These are phyloP conservation scores for Idaea biselata DNA, from an alignment of 2,888 invertebrate species.

Conservation along the genomic window DNA sequence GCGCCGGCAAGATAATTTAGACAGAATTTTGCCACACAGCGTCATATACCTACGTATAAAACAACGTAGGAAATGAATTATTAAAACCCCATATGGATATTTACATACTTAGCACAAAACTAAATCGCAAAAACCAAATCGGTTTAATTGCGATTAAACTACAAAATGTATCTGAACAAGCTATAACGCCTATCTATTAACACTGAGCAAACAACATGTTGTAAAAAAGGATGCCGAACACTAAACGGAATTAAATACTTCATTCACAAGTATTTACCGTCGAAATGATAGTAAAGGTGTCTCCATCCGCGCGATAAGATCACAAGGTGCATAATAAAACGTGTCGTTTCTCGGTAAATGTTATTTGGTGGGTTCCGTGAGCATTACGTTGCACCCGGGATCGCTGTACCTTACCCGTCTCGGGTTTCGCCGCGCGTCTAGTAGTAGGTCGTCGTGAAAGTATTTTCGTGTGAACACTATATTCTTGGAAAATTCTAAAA, in stretches of 20 bases:
- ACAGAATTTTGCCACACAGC: too few relatives aligned
- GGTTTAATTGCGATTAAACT: too few relatives aligned
- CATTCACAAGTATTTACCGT: conserved; percentile 8
- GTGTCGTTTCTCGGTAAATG: conserved; percentile 53
- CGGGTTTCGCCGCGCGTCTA: conserved; percentile 39
- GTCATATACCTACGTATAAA: too few relatives aligned
- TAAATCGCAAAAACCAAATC: too few relatives aligned
- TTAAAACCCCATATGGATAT: too few relatives aligned
- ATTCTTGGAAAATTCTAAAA: conserved; percentile 15
- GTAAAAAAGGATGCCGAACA: not conserved
- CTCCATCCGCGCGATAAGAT: conserved; percentile 38
- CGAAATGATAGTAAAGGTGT: conserved; percentile 14
- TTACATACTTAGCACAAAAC: too few relatives aligned
- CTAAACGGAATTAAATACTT: conserved; percentile 1
- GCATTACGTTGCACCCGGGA: conserved; percentile 52
- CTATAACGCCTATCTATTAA: not conserved
- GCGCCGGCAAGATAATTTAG: too few relatives aligned
- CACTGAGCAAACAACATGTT: not conserved
- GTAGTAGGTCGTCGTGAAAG: conserved; percentile 31
- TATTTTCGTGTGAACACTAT: conserved; percentile 19
- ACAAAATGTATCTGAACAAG: not conserved
- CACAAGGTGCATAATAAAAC: conserved; percentile 52
- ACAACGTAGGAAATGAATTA: too few relatives aligned
- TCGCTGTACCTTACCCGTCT: conserved; percentile 27
- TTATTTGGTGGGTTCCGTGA: conserved; percentile 37